Conservation (phyloP, 2,888 invertebrate species). For the Polymixis lichenea region DNA sequence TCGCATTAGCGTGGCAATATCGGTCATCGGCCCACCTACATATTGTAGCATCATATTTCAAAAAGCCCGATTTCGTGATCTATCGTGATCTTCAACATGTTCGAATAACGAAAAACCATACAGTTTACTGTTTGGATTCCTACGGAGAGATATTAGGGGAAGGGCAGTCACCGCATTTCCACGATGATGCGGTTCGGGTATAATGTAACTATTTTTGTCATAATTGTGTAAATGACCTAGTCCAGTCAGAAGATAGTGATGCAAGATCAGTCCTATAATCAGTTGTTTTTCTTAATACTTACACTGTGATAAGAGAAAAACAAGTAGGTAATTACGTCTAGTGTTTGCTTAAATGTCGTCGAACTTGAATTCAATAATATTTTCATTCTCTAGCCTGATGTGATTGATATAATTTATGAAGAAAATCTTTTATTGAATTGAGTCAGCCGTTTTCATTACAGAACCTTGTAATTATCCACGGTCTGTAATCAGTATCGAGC, state of each 20-base stretch:
- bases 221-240: background rate
- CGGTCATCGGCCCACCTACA: too few species aligned
- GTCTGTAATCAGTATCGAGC: slow-evolving; percentile 26
- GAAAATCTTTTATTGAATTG: slow-evolving; percentile 26
- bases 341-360: slow-evolving; percentile 9
- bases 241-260: slow-evolving; percentile 14
- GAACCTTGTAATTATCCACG: slow-evolving; percentile 1
- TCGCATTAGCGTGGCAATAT: too few species aligned
- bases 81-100: too few species aligned
- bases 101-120: too few species aligned
- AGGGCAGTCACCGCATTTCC: too few species aligned
- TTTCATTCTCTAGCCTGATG: slow-evolving; percentile 23
- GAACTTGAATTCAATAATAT: slow-evolving; percentile 45
- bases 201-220: slow-evolving; percentile 1
- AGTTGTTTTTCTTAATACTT: slow-evolving; percentile 25
- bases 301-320: slow-evolving; percentile 28
- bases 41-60: too few species aligned
- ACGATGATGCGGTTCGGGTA: too few species aligned
- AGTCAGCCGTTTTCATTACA: slow-evolving; percentile 22
- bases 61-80: too few species aligned
- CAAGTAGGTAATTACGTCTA: slow-evolving; percentile 5
- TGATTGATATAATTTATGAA: slow-evolving; percentile 15
- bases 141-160: too few species aligned
- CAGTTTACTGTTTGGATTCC: too few species aligned
- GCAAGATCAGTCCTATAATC: slow-evolving; percentile 28